These are phyloP conservation scores for Caenorhabditis wallacei DNA, from an alignment of 2,888 invertebrate genomes.

Conservation along the genomic window DNA sequence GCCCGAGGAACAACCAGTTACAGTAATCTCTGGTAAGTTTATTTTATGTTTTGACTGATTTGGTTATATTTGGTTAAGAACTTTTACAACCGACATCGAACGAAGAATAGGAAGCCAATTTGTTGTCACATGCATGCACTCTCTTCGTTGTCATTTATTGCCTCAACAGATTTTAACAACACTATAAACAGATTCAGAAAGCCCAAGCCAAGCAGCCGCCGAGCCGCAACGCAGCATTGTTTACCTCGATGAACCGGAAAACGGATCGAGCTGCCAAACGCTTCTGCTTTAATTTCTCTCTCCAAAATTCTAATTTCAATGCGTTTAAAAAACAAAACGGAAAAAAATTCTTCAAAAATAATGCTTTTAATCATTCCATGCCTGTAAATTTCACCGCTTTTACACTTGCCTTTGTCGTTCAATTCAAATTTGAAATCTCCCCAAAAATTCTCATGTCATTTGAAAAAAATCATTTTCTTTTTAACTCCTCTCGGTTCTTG, in stretches of 20 bases:
- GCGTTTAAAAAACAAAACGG: background rate
- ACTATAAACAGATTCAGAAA: conserved; percentile 42
- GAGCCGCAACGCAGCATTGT: conserved; percentile 59
- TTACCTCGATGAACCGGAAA: conserved; percentile 59
- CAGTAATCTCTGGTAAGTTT: conserved; percentile 50
- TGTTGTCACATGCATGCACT: conserved; percentile 12
- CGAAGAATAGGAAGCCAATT: conserved; percentile 31
- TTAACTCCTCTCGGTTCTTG: background rate
- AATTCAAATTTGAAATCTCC: conserved; percentile 11
- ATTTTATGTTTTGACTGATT: background rate
- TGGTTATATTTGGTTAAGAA: conserved; percentile 18
- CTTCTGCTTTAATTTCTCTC: conserved; percentile 38
- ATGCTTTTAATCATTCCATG: conserved; percentile 17
- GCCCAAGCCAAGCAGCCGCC: conserved; percentile 29
- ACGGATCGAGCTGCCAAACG: conserved; percentile 60
- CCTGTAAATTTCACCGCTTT: conserved; percentile 38
- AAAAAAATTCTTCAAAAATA: background rate
- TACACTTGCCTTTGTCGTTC: conserved; percentile 30
- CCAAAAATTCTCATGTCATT: background rate
- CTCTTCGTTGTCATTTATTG: conserved; percentile 6
- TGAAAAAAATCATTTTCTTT: background rate
- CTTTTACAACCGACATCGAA: conserved; percentile 20
- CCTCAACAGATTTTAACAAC: background rate
- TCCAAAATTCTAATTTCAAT: background rate
- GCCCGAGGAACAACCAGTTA: conserved; percentile 26